Base-by-base conservation (phyloP, 2,888 invertebrate species). In the Choreutis nemorana region DNA sequence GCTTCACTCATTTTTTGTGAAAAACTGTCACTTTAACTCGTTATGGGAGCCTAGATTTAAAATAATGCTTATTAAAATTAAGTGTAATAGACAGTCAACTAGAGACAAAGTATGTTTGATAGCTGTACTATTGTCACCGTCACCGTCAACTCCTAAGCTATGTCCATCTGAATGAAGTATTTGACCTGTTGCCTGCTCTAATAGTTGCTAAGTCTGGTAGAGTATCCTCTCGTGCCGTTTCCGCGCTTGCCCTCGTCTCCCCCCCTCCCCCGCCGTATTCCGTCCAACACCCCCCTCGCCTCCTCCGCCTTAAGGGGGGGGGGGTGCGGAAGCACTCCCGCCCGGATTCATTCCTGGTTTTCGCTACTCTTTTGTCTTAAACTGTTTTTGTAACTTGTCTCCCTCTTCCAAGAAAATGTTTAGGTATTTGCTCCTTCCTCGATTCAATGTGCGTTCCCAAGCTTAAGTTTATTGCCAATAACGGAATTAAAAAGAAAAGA, bases 321-420 rank as follows among this genome's bases (percentile, higher is more conserved):
- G 61, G 63, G 57, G 58, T 62, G 50, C 57, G 45, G 51, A 41
- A 56, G 48, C 39, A 48, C 64, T 50, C 65, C 70, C 66, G 60
- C 60, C 61, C 67, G 60, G 64, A 71, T 70, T 73, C 73, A 72
- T 71, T 73, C 68, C 72, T 72, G 68, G 65, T 71, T 68, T 66
- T 72, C 70, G 65, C 62, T 72, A 60, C 67, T 70, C 72, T 73
- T 73, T 73, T 72, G 67, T 71, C 72, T 72, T 66, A 63, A 68
- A 70, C 66, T 61, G 67, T 67, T 68, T 67, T 61, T 55, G 60
- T 54, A 60, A 68, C 61, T 70, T 67, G 60, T 60, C 56, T 58
- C 57, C 45, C 50, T 60, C 54, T 48, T 28, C 29, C 39, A 42
- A 48, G 46, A 47, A 48, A 55, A 50, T 50, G 40, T 47, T 45